Percentiles rank a stretch among this genome's conserved stretches.
Evolutionary conservation across 2,797 vertebrate genomes (phyloP).

Genomic region (Labroides dimidiatus): DNA sequence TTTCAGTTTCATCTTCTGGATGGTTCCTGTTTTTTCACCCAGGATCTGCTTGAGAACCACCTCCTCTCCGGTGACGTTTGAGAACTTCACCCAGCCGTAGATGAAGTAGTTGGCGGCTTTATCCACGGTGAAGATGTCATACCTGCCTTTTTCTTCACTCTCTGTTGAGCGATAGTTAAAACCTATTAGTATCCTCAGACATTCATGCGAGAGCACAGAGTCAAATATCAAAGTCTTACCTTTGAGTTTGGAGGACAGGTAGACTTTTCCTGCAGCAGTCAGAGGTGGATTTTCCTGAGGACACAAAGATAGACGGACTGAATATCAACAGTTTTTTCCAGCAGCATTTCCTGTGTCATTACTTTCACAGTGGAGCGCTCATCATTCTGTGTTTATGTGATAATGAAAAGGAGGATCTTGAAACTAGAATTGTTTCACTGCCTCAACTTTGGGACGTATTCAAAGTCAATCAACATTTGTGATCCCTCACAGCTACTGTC

Average conservation of each 20-base stretch:
- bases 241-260: background rate
- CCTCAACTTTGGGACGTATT: no score
- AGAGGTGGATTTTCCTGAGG: background rate
- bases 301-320: background rate
- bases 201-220: background rate
- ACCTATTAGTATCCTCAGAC: background rate
- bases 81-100: constrained; percentile 43
- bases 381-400: no score
- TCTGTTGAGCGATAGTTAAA: constrained; percentile 25
- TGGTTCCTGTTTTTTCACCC: rapidly evolving
- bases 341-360: no score
- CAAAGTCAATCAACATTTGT: no score
- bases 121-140: constrained; percentile 48
- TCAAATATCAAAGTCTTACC: constrained; percentile 45
- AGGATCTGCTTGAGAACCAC: rapidly evolving
- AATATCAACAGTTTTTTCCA: no score
- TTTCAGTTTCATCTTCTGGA: rapidly evolving
- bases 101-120: constrained; percentile 25
- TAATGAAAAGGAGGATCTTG: no score
- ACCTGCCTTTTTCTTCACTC: rapidly evolving
- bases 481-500: no score
- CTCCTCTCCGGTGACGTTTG: rapidly evolving
- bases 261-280: background rate
- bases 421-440: no score
- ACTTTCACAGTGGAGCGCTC: no score